Evolutionary conservation across 2,888 invertebrate species (phyloP).

Genomic region (Cephus nigrinus): DNA sequence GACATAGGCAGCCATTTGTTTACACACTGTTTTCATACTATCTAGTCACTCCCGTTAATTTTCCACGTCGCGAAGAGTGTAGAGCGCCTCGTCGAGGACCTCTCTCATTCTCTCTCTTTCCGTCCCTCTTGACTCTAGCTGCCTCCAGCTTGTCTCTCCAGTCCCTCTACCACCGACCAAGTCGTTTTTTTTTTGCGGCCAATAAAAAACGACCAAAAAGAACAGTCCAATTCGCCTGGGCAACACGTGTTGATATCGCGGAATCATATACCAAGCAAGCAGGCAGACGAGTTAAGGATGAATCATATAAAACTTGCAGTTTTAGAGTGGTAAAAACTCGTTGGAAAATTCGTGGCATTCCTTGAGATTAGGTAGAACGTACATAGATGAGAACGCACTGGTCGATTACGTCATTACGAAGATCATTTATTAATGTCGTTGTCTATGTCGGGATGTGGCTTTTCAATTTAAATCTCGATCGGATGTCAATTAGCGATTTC

Average conservation of each 20-base stretch:
- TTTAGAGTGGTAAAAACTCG: not conserved
- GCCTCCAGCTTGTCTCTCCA: constrained; percentile 3
- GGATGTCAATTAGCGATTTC: not conserved
- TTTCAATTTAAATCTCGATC: not conserved
- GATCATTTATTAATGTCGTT: not conserved
- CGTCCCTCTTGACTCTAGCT: constrained; percentile 20
- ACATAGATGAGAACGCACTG: not conserved
- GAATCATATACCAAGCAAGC: constrained; percentile 4
- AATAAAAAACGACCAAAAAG: not conserved
- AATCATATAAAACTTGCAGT: constrained; percentile 12
- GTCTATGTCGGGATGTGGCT: not conserved
- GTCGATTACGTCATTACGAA: not conserved
- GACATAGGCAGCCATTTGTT: constrained; percentile 35
- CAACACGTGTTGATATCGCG: constrained; percentile 34
- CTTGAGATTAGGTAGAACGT: not conserved
- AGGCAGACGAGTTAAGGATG: constrained; percentile 23
- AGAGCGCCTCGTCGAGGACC: constrained; percentile 4
- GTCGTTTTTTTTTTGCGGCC: not conserved
- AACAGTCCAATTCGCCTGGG: constrained; percentile 17
- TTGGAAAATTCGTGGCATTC: not conserved
- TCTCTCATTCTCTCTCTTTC: not conserved
- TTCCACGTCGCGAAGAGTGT: constrained; percentile 23
- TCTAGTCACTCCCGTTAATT: constrained; percentile 30
- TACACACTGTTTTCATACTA: constrained; percentile 37
- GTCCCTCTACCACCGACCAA: not conserved